phyloP scores from a whole-genome alignment of 2,888 invertebrate species.

The Amphipoea oculea region DNA sequence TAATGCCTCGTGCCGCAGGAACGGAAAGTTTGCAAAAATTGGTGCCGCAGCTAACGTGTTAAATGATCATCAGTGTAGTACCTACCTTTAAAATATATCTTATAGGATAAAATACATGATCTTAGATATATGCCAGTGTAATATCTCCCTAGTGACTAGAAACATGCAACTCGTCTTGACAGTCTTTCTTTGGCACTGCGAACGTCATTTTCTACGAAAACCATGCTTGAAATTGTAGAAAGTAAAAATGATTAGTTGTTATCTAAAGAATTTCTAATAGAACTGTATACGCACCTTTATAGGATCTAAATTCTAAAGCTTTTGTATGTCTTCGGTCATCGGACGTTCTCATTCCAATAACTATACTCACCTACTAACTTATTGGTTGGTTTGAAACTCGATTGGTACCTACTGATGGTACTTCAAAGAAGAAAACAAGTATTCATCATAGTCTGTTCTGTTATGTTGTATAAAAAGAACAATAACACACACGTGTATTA shows the following conservation, averaged over 20 bases:
- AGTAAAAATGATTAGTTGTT: constrained; percentile 41
- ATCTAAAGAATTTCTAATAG: constrained; percentile 44
- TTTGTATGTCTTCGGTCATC: constrained; percentile 38
- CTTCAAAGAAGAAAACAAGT: too few relatives aligned
- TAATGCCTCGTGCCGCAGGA: too few relatives aligned
- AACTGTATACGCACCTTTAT: constrained; percentile 21
- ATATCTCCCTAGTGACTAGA: not conserved
- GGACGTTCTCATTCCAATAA: not conserved
- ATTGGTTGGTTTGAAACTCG: too few relatives aligned
- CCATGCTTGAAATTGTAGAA: constrained; percentile 49
- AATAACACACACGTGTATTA: too few relatives aligned
- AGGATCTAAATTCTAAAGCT: constrained; percentile 15
- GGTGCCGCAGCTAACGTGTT: too few relatives aligned
- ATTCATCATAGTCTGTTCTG: too few relatives aligned
- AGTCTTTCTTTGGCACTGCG: constrained; percentile 7
- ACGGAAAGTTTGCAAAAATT: too few relatives aligned
- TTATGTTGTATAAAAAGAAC: too few relatives aligned
- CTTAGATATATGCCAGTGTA: too few relatives aligned
- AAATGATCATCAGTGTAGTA: not conserved
- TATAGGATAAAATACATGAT: not conserved
- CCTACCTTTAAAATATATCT: not conserved
- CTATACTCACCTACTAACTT: not conserved
- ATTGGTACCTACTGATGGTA: too few relatives aligned
- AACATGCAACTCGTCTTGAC: constrained; percentile 11
- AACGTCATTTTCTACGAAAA: constrained; percentile 24